Base-by-base conservation (phyloP, 2,888 invertebrate genomes). In the Fragum sueziense region DNA sequence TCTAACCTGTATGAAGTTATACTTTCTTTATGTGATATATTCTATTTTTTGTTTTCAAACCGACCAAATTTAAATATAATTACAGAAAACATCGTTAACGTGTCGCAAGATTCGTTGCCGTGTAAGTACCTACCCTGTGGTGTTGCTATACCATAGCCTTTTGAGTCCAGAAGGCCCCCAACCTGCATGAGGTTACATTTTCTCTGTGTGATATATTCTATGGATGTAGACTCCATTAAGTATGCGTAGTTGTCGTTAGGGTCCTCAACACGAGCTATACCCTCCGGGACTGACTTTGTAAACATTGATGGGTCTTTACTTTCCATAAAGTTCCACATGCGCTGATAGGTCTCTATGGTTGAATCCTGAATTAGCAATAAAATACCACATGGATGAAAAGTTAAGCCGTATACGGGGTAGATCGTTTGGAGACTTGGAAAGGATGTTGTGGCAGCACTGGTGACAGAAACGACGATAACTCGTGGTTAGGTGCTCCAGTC, bases 141-240 rank as follows among this genome's bases (percentile, higher is more conserved):
- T 0, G 99, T 98, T 0, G 98, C 99, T 88, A 99, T 98, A 27
- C 99, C 99, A 93, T 99, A 99, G 31, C 98, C 97, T 91, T 97
- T 97, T 29, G 96, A 96, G 91, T 97, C 97, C 0, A 97, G 93
- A 2, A 97, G 94, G 0, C 98, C 99, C 0, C 99, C 99, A 72
- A 99, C 97, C 94, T 98, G 98, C n/a, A 98, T 99, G 65, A 99
- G 94, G 92, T 98, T 98, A 91, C 99, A 99, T 93, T 99, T 97
- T 70, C 98, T 82, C 80, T 93, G 91, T n/a, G 93, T 97, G 97
- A 25, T 98, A 91, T 98, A 99, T 93, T 99, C 99, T 79, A 99
- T 94, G 96, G 98, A 98, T 0, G 99, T 98, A 0, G 98, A 98
- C 94, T 99, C 99, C 97, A 99, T 98, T 17, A 99, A 95, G 92